Evolutionary conservation across 1,140 invertebrate genomes (phyloP).

Genomic region (Parapsyche elsis): DNA sequence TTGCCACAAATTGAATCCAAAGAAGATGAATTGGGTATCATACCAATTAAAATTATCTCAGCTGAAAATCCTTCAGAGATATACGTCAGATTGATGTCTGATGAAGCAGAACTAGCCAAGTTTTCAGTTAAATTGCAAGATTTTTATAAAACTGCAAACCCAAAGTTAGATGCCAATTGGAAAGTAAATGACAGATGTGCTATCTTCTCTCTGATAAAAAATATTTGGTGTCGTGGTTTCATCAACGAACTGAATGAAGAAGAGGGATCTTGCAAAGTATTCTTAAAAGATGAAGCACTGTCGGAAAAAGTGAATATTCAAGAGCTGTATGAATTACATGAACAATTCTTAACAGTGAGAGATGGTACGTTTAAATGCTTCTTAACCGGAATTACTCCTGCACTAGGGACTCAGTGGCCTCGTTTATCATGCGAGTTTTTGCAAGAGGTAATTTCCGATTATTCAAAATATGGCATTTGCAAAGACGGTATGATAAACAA

Average conservation of each 20-base stretch:
- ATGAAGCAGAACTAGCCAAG: slow-evolving; percentile 60
- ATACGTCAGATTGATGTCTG: slow-evolving; percentile 64
- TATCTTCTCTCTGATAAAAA: slow-evolving; percentile 62
- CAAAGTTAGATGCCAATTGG: slow-evolving; percentile 59
- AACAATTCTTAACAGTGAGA: slow-evolving; percentile 61
- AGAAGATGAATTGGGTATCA: slow-evolving; percentile 55
- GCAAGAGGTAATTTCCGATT: slow-evolving; percentile 65
- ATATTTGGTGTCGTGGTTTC: slow-evolving; percentile 67
- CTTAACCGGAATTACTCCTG: slow-evolving; percentile 68
- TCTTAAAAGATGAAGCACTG: slow-evolving; percentile 68
- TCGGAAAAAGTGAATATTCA: slow-evolving; percentile 62
- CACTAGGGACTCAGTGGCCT: slow-evolving; percentile 68
- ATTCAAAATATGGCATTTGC: slow-evolving; percentile 63
- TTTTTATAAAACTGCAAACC: slow-evolving; percentile 62
- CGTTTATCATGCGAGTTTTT: slow-evolving; percentile 66
- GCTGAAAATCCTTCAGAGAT: slow-evolving; percentile 67
- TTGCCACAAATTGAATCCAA: slow-evolving; percentile 45
- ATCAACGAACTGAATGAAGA: slow-evolving; percentile 62
- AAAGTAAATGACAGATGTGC: slow-evolving; percentile 64
- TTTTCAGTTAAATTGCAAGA: slow-evolving; percentile 65
- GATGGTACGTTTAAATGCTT: slow-evolving; percentile 68
- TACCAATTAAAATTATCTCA: slow-evolving; percentile 65
- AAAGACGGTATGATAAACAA: slow-evolving; percentile 63
- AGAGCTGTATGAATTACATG: slow-evolving; percentile 62
- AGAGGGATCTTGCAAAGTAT: slow-evolving; percentile 61